phyloP scores from a whole-genome alignment of 2,888 invertebrate genomes.

The Deroplatys truncata region DNA sequence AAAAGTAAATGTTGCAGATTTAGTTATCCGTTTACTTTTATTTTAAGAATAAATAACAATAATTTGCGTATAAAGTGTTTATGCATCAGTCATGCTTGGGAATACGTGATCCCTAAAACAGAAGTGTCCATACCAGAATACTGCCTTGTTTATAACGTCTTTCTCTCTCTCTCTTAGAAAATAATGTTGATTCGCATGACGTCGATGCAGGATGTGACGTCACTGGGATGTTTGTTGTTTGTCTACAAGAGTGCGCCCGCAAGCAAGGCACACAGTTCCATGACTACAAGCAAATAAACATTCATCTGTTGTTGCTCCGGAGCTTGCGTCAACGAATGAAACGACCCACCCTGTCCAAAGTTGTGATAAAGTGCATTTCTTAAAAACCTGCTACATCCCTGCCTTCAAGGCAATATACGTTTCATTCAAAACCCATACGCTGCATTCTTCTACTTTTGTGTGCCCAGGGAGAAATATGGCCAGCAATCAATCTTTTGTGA shows the following conservation, averaged over 20 bases:
- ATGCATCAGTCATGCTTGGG: not conserved
- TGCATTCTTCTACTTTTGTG: not conserved
- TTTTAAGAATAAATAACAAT: not conserved
- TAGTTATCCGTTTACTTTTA: no score
- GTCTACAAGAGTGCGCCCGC: conserved; percentile 9
- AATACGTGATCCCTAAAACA: not conserved
- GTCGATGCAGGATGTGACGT: conserved; percentile 19
- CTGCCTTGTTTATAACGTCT: conserved; percentile 6
- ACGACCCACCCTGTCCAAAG: not conserved
- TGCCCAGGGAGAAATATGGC: not conserved
- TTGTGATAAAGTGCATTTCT: not conserved
- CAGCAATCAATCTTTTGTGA: not conserved
- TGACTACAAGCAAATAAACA: conserved; percentile 13
- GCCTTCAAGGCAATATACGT: not conserved
- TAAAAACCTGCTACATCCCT: not conserved
- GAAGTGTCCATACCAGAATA: not conserved
- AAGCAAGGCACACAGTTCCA: not conserved
- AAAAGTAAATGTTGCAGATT: no score
- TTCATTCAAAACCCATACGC: not conserved
- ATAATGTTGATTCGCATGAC: conserved; percentile 16
- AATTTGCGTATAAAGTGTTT: not conserved
- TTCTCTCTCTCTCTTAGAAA: conserved; percentile 7
- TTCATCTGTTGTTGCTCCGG: not conserved
- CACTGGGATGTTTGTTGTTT: conserved; percentile 23
- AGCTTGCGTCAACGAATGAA: not conserved